These are phyloP conservation scores for Ceyx margarethae DNA, from an alignment of 2,113 vertebrate species.

Conservation along the genomic window DNA sequence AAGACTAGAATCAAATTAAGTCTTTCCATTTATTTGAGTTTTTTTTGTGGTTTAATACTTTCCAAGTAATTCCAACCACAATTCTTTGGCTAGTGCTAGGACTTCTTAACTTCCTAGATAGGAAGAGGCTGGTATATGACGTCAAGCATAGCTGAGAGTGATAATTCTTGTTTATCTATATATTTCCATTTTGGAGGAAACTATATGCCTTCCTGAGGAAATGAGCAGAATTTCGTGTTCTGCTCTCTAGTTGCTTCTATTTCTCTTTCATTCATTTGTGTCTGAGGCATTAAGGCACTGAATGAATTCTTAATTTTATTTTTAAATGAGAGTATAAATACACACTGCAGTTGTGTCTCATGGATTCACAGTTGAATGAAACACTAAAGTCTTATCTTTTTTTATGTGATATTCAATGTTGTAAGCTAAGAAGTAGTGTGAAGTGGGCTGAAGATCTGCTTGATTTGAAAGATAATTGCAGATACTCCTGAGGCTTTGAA, in stretches of 20 bases:
- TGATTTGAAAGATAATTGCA: constrained; percentile 12
- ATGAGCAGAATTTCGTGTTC: background rate
- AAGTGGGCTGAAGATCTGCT: background rate
- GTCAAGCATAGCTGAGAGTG: background rate
- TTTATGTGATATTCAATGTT: constrained; percentile 1
- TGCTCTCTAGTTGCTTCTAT: background rate
- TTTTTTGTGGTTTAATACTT: background rate
- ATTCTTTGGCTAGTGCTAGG: background rate
- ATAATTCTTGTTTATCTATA: background rate
- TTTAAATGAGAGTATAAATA: constrained; percentile 30
- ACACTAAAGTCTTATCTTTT: background rate
- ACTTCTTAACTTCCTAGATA: background rate
- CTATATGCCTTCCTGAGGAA: background rate
- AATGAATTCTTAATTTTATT: constrained; percentile 13
- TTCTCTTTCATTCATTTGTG: background rate
- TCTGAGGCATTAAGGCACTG: background rate
- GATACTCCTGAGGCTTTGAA: background rate
- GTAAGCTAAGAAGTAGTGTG: background rate
- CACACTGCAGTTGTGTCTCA: background rate
- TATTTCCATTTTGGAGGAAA: background rate
- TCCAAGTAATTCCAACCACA: background rate
- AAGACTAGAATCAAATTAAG: background rate
- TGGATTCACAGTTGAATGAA: constrained; percentile 10
- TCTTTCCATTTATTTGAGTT: background rate
- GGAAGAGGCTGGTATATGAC: background rate